A percentile compares a stretch with the other conserved stretches of the same genome.
Evolutionary conservation across 2,888 invertebrate genomes (phyloP).

Genomic region (Zhengitettix transpicula): DNA sequence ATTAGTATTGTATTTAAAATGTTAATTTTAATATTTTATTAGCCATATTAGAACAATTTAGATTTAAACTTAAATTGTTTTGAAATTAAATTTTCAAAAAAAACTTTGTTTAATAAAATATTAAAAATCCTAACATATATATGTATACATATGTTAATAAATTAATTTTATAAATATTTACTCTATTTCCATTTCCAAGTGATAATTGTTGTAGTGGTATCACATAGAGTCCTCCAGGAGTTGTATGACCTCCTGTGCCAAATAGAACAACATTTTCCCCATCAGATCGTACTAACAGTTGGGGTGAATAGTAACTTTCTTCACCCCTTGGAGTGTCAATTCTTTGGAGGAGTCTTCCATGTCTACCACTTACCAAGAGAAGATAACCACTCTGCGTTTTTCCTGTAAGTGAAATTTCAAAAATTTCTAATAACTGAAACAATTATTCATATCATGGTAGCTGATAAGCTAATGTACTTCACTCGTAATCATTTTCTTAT

Average conservation of each 20-base stretch:
- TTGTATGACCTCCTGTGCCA: slow-evolving; percentile 56
- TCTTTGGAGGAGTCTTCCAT: slow-evolving; percentile 43
- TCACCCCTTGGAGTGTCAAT: slow-evolving; percentile 43
- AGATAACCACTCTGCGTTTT: slow-evolving; percentile 39
- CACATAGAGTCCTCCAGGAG: slow-evolving; percentile 51
- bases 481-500: too few species aligned
- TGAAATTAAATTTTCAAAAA: too few species aligned
- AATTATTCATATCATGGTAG: too few species aligned
- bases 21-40: too few species aligned
- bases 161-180: background rate
- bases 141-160: background rate
- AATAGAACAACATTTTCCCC: slow-evolving; percentile 47
- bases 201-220: slow-evolving; percentile 34
- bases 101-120: too few species aligned
- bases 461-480: too few species aligned
- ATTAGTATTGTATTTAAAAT: too few species aligned
- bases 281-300: slow-evolving; percentile 39
- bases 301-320: slow-evolving; percentile 58
- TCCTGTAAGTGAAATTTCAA: background rate
- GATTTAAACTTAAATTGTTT: too few species aligned
- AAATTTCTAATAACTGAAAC: too few species aligned
- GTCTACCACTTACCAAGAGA: slow-evolving; percentile 50
- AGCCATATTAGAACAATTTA: too few species aligned
- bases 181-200: background rate
- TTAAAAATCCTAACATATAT: too few species aligned